A percentile compares a stretch with the other conserved stretches of the same genome.
Evolutionary conservation across 1,140 invertebrate species (phyloP).

Genomic region (Euwallacea fornicatus): DNA sequence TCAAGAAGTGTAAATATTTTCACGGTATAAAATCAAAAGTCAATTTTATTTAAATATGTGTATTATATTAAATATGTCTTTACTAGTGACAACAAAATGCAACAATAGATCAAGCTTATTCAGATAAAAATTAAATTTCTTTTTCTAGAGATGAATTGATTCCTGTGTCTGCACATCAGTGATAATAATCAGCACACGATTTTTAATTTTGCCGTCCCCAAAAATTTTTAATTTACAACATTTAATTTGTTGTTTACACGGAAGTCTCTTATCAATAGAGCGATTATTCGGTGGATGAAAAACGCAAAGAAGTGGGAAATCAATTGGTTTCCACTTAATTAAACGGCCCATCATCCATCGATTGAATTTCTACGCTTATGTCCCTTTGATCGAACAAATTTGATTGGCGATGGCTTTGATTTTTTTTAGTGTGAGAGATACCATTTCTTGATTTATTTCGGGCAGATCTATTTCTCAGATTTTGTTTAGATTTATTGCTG

Average conservation of each 20-base stretch:
- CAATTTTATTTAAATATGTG: no score
- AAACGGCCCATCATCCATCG: conserved; percentile 18
- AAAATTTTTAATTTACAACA: conserved; percentile 4
- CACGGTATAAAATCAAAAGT: no score
- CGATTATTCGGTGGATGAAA: not conserved
- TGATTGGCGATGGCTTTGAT: not conserved
- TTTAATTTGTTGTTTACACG: conserved; percentile 5
- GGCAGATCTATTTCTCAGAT: no score
- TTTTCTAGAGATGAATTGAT: no score
- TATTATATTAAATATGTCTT: no score
- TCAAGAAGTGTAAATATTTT: no score
- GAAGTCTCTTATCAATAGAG: conserved; percentile 7
- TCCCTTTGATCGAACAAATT: no score
- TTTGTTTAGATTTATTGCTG: no score
- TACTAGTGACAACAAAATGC: no score
- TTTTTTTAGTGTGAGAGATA: conserved; percentile 1
- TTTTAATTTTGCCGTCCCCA: conserved; percentile 4
- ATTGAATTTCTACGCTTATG: not conserved
- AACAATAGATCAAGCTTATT: no score
- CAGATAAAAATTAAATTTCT: no score
- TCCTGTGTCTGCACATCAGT: not conserved
- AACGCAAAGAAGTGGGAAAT: conserved; percentile 10
- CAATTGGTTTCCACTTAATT: conserved; percentile 14
- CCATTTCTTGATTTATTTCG: not conserved
- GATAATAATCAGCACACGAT: conserved; percentile 2